Evolutionary conservation across 2,113 vertebrate species (phyloP).

Genomic region (Elgaria multicarinata): DNA sequence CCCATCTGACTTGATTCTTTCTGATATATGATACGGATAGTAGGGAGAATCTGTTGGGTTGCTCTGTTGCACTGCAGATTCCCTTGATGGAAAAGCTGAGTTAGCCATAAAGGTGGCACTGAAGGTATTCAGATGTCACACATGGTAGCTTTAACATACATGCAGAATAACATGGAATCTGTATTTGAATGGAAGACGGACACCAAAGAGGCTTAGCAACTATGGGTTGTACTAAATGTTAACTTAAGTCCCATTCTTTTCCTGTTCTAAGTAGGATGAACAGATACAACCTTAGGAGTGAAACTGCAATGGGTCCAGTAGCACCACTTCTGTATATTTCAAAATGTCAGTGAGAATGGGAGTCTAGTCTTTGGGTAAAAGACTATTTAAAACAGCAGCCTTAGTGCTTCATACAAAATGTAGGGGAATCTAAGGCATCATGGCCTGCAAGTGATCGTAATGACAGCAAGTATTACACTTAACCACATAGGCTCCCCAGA

Average conservation of each 20-base stretch:
- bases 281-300: too few relatives aligned
- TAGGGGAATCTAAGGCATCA: constrained; percentile 71
- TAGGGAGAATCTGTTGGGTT: not conserved
- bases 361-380: constrained; percentile 41
- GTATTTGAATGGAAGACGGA: constrained; percentile 51
- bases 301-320: constrained; percentile 20
- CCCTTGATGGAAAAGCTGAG: not conserved
- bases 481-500: constrained; percentile 70
- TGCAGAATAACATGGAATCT: constrained; percentile 43
- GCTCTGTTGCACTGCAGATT: not conserved
- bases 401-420: constrained; percentile 49
- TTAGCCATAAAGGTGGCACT: not conserved
- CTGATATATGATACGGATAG: not conserved
- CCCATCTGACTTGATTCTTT: not conserved
- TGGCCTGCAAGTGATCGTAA: constrained; percentile 70
- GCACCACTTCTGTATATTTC: constrained; percentile 11
- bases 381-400: constrained; percentile 65
- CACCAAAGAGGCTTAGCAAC: constrained; percentile 40
- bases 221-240: not conserved
- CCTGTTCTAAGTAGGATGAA: too few relatives aligned
- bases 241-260: not conserved
- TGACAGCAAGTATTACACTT: constrained; percentile 71
- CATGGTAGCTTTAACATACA: not conserved
- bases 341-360: constrained; percentile 50
- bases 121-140: not conserved